phyloP scores from a whole-genome alignment of 2,888 invertebrate species.

The Pristionchus entomophagus region DNA sequence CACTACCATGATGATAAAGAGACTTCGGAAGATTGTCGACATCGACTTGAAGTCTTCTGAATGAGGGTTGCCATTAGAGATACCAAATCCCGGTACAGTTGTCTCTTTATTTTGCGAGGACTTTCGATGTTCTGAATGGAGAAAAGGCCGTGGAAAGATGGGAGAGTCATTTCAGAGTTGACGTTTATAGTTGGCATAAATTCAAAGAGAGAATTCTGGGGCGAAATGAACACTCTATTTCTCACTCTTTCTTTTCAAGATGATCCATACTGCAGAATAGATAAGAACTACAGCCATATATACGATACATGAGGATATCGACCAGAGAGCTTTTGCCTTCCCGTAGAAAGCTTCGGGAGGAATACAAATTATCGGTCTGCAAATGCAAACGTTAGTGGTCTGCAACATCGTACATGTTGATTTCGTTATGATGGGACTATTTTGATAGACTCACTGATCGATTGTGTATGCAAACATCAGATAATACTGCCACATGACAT shows the following conservation, averaged over 20 bases:
- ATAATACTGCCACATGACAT: neutral
- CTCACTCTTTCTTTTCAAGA: neutral
- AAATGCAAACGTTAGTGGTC: neutral
- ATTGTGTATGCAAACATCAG: constrained; percentile 42
- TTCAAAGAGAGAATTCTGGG: too few relatives aligned
- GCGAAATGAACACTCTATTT: too few relatives aligned
- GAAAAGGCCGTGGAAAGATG: too few relatives aligned
- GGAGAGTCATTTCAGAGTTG: too few relatives aligned
- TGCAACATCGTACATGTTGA: too few relatives aligned
- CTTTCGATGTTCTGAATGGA: too few relatives aligned
- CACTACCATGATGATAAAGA: constrained; percentile 34
- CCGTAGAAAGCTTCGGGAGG: constrained; percentile 40
- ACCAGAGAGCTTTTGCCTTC: constrained; percentile 12
- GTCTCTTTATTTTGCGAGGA: too few relatives aligned
- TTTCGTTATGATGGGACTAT: neutral
- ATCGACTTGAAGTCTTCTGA: too few relatives aligned
- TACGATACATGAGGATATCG: constrained; percentile 10
- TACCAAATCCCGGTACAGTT: too few relatives aligned
- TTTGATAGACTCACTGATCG: neutral
- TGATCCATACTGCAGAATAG: constrained; percentile 12
- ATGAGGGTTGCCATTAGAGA: too few relatives aligned
- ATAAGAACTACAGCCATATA: neutral
- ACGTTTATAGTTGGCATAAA: too few relatives aligned
- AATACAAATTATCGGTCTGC: constrained; percentile 29
- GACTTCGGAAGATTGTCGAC: constrained; percentile 25